Evolutionary conservation across 2,888 invertebrate species (phyloP).

Genomic region (Lithodes maja): DNA sequence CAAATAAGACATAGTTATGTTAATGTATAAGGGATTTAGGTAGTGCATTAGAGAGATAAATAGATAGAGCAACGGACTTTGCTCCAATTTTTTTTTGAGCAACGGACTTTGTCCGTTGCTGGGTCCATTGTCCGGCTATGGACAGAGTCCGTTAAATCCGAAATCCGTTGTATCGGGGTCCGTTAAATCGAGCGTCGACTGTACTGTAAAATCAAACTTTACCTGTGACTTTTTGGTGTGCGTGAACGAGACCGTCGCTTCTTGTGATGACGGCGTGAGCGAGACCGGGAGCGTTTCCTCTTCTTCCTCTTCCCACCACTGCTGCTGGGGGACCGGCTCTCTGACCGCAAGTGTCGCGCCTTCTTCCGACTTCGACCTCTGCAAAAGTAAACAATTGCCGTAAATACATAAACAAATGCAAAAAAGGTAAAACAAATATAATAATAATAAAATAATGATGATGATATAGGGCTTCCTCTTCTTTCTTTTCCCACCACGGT

Average conservation of each 20-base stretch:
- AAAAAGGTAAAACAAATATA: not conserved
- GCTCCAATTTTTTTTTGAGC: too few relatives aligned
- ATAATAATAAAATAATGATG: not conserved
- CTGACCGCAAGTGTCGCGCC: slow-evolving; percentile 50
- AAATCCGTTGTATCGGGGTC: too few relatives aligned
- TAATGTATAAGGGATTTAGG: too few relatives aligned
- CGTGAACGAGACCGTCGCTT: slow-evolving; percentile 63
- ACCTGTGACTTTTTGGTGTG: slow-evolving; percentile 65
- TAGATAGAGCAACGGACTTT: too few relatives aligned
- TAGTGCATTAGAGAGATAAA: too few relatives aligned
- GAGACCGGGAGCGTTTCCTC: slow-evolving; percentile 59
- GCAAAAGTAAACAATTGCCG: not conserved
- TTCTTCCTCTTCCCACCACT: slow-evolving; percentile 38
- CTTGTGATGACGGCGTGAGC: slow-evolving; percentile 63
- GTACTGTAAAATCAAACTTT: not conserved
- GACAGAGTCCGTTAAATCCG: too few relatives aligned
- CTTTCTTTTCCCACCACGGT: not conserved
- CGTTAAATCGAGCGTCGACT: not conserved
- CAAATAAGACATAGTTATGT: too few relatives aligned
- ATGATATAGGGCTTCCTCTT: not conserved
- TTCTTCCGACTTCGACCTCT: slow-evolving; percentile 64
- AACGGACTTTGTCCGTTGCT: too few relatives aligned
- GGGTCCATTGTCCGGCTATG: too few relatives aligned
- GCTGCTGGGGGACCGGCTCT: slow-evolving; percentile 56
- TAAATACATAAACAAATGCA: too few relatives aligned